These are phyloP conservation scores for Acropora yongei DNA, from an alignment of 64 coral and sea anemone species.

Conservation along the genomic window DNA sequence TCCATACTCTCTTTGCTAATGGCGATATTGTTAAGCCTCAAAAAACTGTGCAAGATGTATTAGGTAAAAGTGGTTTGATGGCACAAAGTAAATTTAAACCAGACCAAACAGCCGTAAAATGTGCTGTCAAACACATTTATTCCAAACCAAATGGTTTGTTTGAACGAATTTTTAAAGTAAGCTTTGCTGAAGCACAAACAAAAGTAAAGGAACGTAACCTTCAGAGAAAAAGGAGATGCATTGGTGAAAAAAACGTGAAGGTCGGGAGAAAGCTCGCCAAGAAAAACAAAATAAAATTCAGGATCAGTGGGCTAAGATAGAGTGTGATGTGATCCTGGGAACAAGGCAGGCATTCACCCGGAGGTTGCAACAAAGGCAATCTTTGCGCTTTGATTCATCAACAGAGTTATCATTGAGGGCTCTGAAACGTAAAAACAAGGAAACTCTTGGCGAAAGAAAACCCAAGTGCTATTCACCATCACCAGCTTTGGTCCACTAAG, in stretches of 20 bases:
- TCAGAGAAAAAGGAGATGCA: neutral
- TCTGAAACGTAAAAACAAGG: neutral
- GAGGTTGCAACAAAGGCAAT: neutral
- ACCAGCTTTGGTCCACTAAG: constrained; percentile 27
- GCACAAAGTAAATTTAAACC: constrained; percentile 14
- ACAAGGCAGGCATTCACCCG: neutral
- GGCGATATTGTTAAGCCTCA: neutral
- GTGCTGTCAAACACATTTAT: constrained; percentile 13
- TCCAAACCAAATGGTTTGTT: neutral
- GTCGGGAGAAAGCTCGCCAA: neutral
- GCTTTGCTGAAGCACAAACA: constrained; percentile 33
- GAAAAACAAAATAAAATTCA: neutral
- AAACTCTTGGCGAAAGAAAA: neutral
- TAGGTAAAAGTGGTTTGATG: neutral
- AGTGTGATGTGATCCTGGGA: neutral
- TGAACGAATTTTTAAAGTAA: neutral
- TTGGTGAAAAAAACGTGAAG: neutral
- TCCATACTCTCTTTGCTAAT: neutral
- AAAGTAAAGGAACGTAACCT: neutral
- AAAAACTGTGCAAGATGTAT: neutral
- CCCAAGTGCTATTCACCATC: constrained; percentile 6
- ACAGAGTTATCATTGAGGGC: neutral
- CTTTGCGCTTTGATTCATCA: neutral
- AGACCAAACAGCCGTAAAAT: constrained; percentile 15
- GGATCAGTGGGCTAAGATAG: neutral